Evolutionary conservation across 2,797 vertebrate genomes (phyloP).

Genomic region (Valencia hispanica): DNA sequence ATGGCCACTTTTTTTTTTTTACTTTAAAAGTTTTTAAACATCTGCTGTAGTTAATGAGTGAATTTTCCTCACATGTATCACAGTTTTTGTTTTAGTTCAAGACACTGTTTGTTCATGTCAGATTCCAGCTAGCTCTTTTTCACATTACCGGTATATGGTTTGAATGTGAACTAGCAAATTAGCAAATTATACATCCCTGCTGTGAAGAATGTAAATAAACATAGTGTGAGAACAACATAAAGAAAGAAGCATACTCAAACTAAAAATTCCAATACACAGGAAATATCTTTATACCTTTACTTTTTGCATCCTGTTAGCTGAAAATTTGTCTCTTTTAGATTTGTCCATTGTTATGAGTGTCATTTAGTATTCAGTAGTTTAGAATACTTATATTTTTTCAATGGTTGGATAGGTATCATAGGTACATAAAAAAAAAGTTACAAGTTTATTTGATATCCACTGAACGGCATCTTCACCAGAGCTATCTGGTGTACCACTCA

Average conservation of each 20-base stretch:
- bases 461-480: background rate
- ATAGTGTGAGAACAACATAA: background rate
- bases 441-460: background rate
- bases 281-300: background rate
- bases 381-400: background rate
- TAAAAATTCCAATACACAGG: background rate
- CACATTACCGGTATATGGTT: constrained; percentile 15
- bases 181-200: background rate
- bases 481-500: background rate
- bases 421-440: background rate
- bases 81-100: constrained; percentile 5
- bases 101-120: constrained; percentile 11
- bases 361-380: background rate
- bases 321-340: background rate
- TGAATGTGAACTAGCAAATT: constrained; percentile 24
- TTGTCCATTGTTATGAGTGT: background rate
- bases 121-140: constrained; percentile 2
- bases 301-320: background rate
- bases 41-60: background rate
- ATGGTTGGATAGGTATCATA: background rate
- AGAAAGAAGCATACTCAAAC: background rate
- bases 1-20: background rate
- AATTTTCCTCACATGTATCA: constrained; percentile 10
- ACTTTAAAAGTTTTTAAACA: constrained; percentile 16
- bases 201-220: background rate